These are phyloP conservation scores for Eupelmus urozonus DNA, from an alignment of 2,888 invertebrate species.

Conservation along the genomic window DNA sequence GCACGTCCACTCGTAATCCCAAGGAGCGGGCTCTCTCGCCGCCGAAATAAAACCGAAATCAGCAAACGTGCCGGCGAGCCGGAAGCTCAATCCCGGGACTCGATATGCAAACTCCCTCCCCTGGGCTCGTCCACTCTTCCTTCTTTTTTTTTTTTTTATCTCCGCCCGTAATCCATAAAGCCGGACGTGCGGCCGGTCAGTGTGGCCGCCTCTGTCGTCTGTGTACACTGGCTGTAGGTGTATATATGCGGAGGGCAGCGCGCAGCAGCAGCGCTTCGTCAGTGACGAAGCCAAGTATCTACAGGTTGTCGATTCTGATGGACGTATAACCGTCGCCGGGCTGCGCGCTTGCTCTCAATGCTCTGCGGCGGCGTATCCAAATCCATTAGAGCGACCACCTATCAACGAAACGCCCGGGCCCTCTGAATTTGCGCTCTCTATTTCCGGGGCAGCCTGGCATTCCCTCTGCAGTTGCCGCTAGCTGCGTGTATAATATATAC, in stretches of 20 bases:
- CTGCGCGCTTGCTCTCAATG: slow-evolving; percentile 50
- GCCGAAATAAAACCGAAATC: slow-evolving; percentile 20
- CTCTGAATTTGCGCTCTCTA: neutral
- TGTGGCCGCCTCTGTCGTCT: no score
- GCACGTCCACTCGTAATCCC: slow-evolving; percentile 25
- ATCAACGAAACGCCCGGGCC: slow-evolving; percentile 15
- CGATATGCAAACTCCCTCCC: neutral
- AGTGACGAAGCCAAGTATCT: slow-evolving; percentile 62
- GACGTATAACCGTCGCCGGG: slow-evolving; percentile 51
- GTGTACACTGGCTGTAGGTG: neutral
- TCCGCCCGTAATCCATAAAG: neutral
- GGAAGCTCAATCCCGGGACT: neutral
- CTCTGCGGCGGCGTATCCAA: slow-evolving; percentile 44
- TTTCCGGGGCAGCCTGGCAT: neutral
- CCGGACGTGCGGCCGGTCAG: no score
- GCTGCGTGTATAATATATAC: neutral
- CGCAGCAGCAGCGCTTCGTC: slow-evolving; percentile 14
- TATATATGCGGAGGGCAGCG: neutral
- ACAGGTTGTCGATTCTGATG: slow-evolving; percentile 70
- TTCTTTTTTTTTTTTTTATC: neutral
- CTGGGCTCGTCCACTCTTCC: neutral
- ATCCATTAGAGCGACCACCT: slow-evolving; percentile 35
- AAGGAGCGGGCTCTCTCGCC: neutral
- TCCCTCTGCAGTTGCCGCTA: neutral
- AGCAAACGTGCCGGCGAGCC: neutral